Conservation (phyloP, 2,113 vertebrate species). For the Cromileptes altivelis region DNA sequence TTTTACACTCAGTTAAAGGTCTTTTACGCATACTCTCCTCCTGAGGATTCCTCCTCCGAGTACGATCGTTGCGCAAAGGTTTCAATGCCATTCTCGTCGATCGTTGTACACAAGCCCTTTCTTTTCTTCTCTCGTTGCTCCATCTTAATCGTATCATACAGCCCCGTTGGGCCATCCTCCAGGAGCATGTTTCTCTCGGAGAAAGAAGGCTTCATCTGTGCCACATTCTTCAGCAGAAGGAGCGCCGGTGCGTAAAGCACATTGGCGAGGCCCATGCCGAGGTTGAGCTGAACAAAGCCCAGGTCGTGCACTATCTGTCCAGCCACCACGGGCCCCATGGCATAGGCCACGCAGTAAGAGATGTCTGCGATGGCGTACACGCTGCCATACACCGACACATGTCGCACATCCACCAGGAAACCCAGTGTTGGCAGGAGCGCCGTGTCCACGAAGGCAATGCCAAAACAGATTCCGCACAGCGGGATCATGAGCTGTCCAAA, state of each 20-base stretch:
- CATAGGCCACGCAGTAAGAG: constrained; percentile 96
- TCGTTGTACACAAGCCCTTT: constrained; percentile 80
- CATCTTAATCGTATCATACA: constrained; percentile 95
- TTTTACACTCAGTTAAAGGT: constrained; percentile 50
- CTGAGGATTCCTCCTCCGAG: constrained; percentile 88
- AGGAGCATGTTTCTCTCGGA: constrained; percentile 96
- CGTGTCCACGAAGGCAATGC: constrained; percentile 97
- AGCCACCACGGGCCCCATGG: constrained; percentile 93
- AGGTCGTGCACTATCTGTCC: constrained; percentile 95
- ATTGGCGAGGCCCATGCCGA: constrained; percentile 97
- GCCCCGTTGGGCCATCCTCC: constrained; percentile 93
- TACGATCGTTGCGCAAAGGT: constrained; percentile 79
- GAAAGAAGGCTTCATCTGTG: constrained; percentile 92
- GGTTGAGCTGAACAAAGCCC: constrained; percentile 94
- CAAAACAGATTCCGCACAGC: constrained; percentile 96
- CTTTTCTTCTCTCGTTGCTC: constrained; percentile 87
- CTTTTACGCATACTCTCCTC: constrained; percentile 90
- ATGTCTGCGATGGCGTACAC: constrained; percentile 99
- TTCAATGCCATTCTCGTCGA: constrained; percentile 82
- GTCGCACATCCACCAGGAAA: constrained; percentile 95
- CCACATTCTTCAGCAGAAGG: constrained; percentile 92
- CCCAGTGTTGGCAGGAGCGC: constrained; percentile 95
- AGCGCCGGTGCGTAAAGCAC: constrained; percentile 95
- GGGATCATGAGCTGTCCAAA: constrained; percentile 93
- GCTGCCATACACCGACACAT: constrained; percentile 96